Base-by-base conservation (phyloP, 2,113 vertebrate species). In the Nibea albiflora region DNA sequence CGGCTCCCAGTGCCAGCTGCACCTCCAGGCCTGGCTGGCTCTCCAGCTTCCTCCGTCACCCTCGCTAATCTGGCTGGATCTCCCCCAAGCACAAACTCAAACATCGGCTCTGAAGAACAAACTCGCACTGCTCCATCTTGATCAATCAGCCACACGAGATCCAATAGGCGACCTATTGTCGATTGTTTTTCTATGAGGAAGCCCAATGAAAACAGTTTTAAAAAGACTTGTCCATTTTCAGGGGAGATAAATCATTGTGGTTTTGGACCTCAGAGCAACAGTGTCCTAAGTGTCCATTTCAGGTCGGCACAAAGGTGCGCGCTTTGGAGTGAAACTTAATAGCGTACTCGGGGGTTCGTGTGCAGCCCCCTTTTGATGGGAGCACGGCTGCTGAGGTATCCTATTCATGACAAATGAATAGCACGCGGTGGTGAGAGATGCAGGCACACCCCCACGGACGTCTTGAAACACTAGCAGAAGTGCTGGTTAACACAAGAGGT, bases 21-120 rank as follows among this genome's bases (percentile, higher is more conserved):
- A 82, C 83, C 90, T 83, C 80, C 19, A 39, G 85, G 80, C 65
- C 85, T 77, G 89, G 83, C 82, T 85, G 77, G 14, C 84, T 77
- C 84, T 57, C 4, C 63, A 39, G 80, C 85, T 77, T 81, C 85
- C 76, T 2, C 76, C 58, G 80, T 91, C 88, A 85, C 80, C 92
- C 87, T 82, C 61, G 22, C 85, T 93, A 93, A 94, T 94, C 92
- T 92, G 89, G 86, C 90, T 91, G 90, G 90, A 92, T 89, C 87
- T 78, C 73, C 81, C 79, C 86, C 89, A 90, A 94, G 93, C 92
- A 92, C 92, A 93, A 94, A 93, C 90, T 92, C 93, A 94, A 94
- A 93, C 90, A 93, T 14, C 7, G 52, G 67, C 89, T 85, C 84
- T 57, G 83, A 85, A 89, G 67, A 86, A 85, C 86, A 90, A 89